These are phyloP conservation scores for Neria commutata DNA, from an alignment of 2,888 invertebrate species.

Conservation along the genomic window DNA sequence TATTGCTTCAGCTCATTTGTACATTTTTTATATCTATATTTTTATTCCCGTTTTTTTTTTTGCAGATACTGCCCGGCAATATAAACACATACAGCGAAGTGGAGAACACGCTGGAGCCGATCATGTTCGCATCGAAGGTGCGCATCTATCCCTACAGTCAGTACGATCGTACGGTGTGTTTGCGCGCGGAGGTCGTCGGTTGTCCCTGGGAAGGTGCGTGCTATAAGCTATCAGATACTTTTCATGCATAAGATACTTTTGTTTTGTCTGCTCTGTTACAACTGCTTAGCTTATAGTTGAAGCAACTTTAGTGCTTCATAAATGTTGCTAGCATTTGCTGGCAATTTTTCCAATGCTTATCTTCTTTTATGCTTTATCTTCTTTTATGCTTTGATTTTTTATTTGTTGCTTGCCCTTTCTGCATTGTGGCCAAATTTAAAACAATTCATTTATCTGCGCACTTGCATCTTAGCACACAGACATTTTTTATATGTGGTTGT, in stretches of 20 bases:
- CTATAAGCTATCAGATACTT: not conserved
- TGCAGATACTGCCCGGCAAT: conserved; percentile 79
- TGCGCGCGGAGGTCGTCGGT: conserved; percentile 81
- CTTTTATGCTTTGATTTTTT: not conserved
- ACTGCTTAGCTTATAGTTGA: not conserved
- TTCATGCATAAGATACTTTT: not conserved
- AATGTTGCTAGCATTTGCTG: not conserved
- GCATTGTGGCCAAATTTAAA: conserved; percentile 12
- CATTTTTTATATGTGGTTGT: conserved; percentile 1
- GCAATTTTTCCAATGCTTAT: not conserved
- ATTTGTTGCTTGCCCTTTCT: not conserved
- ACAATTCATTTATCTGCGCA: conserved; percentile 20
- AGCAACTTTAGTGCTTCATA: not conserved
- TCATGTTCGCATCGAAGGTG: conserved; percentile 76
- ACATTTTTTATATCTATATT: not conserved
- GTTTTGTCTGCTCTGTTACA: conserved; percentile 32
- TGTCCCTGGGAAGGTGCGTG: conserved; percentile 77
- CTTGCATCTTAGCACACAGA: conserved; percentile 7
- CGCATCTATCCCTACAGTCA: conserved; percentile 81
- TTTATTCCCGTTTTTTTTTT: conserved; percentile 28
- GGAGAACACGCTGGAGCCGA: conserved; percentile 75
- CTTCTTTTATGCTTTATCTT: conserved; percentile 1
- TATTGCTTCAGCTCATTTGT: not conserved
- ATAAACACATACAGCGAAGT: conserved; percentile 79
- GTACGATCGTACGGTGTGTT: conserved; percentile 78